A percentile compares a stretch with the other conserved stretches of the same genome.
Conservation (phyloP, 2,113 vertebrate species). For the Brevimyrus niger region DNA sequence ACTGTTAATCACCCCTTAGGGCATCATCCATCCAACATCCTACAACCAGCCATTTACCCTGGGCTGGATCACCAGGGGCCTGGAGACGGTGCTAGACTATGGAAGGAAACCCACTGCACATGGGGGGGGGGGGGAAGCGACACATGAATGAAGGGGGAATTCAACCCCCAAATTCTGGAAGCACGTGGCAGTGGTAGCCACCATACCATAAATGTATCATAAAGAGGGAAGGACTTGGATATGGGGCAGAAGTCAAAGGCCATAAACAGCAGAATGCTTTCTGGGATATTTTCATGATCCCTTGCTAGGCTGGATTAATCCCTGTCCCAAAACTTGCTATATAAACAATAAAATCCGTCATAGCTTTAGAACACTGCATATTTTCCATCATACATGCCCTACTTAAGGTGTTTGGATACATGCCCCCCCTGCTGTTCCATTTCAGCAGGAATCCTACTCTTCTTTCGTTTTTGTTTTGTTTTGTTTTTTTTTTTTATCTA, state of each 20-base stretch:
- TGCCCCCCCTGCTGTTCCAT: background rate
- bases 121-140: background rate
- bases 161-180: background rate
- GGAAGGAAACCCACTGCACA: background rate
- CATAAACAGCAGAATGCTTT: background rate
- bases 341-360: background rate
- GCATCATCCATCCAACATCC: background rate
- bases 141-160: background rate
- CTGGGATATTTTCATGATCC: background rate
- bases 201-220: background rate
- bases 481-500: background rate
- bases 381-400: constrained; percentile 1
- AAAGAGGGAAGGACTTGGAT: background rate
- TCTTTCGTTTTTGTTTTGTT: background rate
- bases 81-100: background rate
- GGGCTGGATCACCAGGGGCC: background rate
- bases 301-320: background rate
- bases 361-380: background rate
- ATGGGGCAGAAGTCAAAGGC: background rate
- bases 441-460: background rate
- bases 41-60: background rate
- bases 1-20: background rate
- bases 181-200: background rate
- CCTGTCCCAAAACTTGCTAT: background rate
- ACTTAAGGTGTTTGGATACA: background rate